Evolutionary conservation across 2,888 invertebrate species (phyloP), one percentile per base, ranked within the genome.

Genomic region (Cremastinae sp.): DNA sequence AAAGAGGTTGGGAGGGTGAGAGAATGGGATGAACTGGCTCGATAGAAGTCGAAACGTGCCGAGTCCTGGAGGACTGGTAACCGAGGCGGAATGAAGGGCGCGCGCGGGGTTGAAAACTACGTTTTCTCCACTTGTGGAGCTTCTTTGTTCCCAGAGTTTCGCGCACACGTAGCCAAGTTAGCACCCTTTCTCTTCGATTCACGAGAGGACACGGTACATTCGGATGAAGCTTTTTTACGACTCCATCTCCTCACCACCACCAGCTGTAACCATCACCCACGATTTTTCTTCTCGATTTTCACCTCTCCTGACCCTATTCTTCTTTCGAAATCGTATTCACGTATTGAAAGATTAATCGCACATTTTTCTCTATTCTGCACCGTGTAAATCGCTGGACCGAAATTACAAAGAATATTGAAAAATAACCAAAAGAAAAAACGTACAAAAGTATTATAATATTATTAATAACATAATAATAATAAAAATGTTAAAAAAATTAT

Each of bases 91-190:
- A 18, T 20, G 36, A 18, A 16, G 47, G 36, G 34, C 5, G 41
- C n/a, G 34, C 5, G 16, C 45, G 51, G 56, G 61, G 68, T 43
- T 65, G 74, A 66, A 68, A 75, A 75, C 66, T 62, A 71, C 66
- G 71, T 75, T 71, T 75, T 66, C 75, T 66, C 71, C 75, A 75
- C 75, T 71, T 71, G 75, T 71, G 66, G 71, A 71, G 75, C 75
- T 75, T 71, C 75, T 75, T 75, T 75, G 71, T 75, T 75, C 71
- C 54, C 75, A 4, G 64, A 49, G 49, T 61, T 43, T 36, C 43
- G 56, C 41, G 59, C 70, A 28, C 65, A 70, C 36, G 49, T 66
- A 56, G 18, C 49, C n/a, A 22, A 36, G 41, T 56, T 49, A 58
- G 51, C 51, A 36, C 58, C 38, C 16, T 69, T 61, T 59, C 38